Percentiles rank a stretch among this genome's conserved stretches.
These are phyloP conservation scores for Otolemur garnettii DNA, from an alignment of 2,113 vertebrate species.

Conservation along the genomic window DNA sequence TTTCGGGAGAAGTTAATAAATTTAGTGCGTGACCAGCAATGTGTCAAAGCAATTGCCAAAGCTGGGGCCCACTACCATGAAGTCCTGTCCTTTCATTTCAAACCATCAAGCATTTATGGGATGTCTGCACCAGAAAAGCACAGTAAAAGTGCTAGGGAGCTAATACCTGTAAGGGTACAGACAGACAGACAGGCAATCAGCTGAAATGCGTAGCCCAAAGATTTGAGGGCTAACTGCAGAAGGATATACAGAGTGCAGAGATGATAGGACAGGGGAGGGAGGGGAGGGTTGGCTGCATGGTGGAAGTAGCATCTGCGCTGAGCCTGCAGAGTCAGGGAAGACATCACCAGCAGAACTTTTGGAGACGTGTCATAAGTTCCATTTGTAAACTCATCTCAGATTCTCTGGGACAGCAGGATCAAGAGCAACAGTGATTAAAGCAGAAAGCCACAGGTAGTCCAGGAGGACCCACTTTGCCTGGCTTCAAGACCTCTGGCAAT, in stretches of 20 bases:
- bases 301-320: background rate
- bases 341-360: constrained; percentile 7
- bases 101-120: background rate
- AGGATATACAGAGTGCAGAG: background rate
- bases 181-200: background rate
- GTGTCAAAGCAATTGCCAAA: constrained; percentile 20
- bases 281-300: background rate
- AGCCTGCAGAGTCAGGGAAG: background rate
- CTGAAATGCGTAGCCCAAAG: background rate
- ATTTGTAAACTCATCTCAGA: constrained; percentile 58
- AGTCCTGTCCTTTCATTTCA: constrained; percentile 7
- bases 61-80: background rate
- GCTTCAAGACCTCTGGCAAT: constrained; percentile 22
- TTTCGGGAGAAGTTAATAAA: background rate
- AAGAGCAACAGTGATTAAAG: constrained; percentile 51
- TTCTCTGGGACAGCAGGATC: background rate
- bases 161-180: background rate
- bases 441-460: background rate
- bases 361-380: constrained; percentile 22
- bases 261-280: background rate
- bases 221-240: background rate
- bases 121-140: background rate
- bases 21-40: background rate
- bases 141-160: background rate
- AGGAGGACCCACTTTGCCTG: background rate